Evolutionary conservation across 1,140 invertebrate species (phyloP), one percentile per base, ranked within the genome.

Genomic region (Cecropterus lyciades): DNA sequence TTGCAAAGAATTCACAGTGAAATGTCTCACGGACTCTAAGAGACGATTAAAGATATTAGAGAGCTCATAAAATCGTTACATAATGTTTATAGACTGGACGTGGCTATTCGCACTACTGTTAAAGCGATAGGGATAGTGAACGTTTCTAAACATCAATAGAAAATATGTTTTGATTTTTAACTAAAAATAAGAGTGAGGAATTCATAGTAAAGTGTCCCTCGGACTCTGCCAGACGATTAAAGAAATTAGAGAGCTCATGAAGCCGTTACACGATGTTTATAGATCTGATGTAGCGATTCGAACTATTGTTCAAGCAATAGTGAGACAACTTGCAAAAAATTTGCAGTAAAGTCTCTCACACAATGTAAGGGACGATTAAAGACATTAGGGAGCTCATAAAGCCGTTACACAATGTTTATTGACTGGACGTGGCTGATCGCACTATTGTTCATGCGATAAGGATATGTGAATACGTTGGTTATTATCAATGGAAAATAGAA

Each of bases 391-490:
- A 70, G 70, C 67, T 75, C 64, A 72, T 69, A 72, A 79, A 75
- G 70, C 60, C 72, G 69, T 84, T 80, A 72, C 49, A 48, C 67
- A 46, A 80, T 79, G 75, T 84, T 82, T 82, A 84, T 80, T 71
- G 67, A 69, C 42, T 14, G 45, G 16, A 79, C 81, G 77, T 84
- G 81, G 71, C 70, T 53, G 56, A 67, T 70, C 69, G 45, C 57
- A 68, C 43, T 71, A 42, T 45, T n/a, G n/a, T n/a, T n/a, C n/a
- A n/a, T n/a, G n/a, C n/a, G n/a, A n/a, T n/a, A n/a, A n/a, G n/a
- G n/a, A n/a, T n/a, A n/a, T n/a, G n/a, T n/a, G n/a, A n/a, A n/a
- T n/a, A n/a, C n/a, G n/a, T n/a, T n/a, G n/a, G n/a, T n/a, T n/a
- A n/a, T n/a, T n/a, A n/a, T n/a, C n/a, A n/a, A n/a, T n/a, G n/a